A percentile compares a stretch with the other conserved stretches of the same genome.
Conservation (phyloP, 2,113 vertebrate species). For the Podilymbus podiceps region DNA sequence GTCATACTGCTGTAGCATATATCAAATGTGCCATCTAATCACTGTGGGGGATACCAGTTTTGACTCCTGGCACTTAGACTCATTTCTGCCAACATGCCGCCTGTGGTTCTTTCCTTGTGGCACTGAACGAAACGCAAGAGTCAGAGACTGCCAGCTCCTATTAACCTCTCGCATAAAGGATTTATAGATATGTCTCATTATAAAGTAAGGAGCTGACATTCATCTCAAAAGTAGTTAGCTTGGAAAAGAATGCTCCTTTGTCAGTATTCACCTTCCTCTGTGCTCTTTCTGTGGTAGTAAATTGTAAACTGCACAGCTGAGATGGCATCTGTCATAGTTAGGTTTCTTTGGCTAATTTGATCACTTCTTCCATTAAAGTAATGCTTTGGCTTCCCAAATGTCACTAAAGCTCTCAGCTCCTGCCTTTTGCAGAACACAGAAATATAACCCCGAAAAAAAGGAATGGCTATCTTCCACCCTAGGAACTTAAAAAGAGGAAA, state of each 20-base stretch:
- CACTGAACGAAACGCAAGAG: background rate
- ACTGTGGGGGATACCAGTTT: constrained; percentile 9
- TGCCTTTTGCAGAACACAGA: background rate
- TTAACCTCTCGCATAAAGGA: constrained; percentile 57
- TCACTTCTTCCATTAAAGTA: constrained; percentile 53
- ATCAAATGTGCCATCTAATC: constrained; percentile 42
- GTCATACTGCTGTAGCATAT: background rate
- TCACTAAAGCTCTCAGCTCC: background rate
- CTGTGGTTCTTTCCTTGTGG: background rate
- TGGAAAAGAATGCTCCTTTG: constrained; percentile 55
- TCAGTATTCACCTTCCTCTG: constrained; percentile 41
- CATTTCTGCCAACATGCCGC: background rate
- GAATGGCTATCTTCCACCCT: background rate
- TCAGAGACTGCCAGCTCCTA: constrained; percentile 57
- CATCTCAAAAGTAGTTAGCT: constrained; percentile 56
- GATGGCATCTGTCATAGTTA: constrained; percentile 47
- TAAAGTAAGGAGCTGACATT: constrained; percentile 62
- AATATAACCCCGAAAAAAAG: background rate
- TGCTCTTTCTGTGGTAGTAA: constrained; percentile 14
- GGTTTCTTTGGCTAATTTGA: constrained; percentile 52
- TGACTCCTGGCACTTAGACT: constrained; percentile 41
- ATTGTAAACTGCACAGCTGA: constrained; percentile 45
- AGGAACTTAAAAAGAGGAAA: background rate
- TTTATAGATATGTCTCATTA: constrained; percentile 66
- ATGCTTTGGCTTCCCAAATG: constrained; percentile 5